Evolutionary conservation across 64 coral and sea anemone species (phyloP).

Genomic region (Astreopora myriophthalma): DNA sequence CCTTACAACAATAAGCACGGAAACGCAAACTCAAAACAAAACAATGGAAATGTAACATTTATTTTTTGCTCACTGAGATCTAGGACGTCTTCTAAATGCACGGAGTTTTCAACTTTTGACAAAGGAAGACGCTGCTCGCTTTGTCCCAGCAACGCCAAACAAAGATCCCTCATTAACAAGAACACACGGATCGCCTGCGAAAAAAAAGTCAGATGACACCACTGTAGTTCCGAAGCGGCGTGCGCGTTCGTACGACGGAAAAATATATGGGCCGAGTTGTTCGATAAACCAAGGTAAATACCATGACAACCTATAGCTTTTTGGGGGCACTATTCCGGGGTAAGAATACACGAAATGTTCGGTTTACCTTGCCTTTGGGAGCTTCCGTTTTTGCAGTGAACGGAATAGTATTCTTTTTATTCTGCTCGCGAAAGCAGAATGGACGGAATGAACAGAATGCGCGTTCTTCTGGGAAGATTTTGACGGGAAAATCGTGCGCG

Average conservation of each 20-base stretch:
- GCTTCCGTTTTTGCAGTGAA: no score
- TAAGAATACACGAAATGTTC: no score
- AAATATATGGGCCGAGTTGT: no score
- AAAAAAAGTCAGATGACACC: neutral
- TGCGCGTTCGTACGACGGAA: neutral
- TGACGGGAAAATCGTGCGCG: no score
- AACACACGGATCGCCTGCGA: conserved; percentile 91
- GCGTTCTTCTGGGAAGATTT: no score
- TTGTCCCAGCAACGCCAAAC: conserved; percentile 72
- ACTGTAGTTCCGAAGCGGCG: neutral
- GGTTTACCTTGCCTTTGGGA: no score
- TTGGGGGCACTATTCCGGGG: no score
- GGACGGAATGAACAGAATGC: no score
- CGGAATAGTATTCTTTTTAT: no score
- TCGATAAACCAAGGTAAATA: no score
- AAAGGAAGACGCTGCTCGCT: conserved; percentile 84
- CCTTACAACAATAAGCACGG: neutral
- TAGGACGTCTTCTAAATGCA: conserved; percentile 90
- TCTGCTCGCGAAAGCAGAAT: no score
- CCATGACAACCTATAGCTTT: no score
- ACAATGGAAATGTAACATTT: neutral
- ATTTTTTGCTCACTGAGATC: conserved; percentile 88
- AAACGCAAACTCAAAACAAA: neutral
- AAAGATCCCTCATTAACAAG: conserved; percentile 92
- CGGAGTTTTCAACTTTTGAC: conserved; percentile 98